Evolutionary conservation across 1,140 invertebrate species (phyloP).

Genomic region (Holotrichia oblita): DNA sequence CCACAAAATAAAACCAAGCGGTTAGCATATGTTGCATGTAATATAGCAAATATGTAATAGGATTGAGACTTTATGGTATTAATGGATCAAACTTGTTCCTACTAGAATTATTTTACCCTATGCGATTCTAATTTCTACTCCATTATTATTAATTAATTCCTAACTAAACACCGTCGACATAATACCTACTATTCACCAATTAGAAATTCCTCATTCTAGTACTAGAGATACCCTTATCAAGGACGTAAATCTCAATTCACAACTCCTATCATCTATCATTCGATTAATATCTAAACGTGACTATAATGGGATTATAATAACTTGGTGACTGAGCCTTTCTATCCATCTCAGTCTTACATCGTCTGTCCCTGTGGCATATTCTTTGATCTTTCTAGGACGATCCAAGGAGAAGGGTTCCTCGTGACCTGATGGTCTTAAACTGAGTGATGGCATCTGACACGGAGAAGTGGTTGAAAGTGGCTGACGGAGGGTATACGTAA

Average conservation of each 20-base stretch:
- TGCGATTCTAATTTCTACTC: neutral
- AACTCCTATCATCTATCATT: constrained; percentile 28
- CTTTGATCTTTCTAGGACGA: neutral
- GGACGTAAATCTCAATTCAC: constrained; percentile 14
- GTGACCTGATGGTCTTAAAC: constrained; percentile 32
- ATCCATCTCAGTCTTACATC: neutral
- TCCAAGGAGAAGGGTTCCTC: neutral
- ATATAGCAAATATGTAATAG: too few relatives aligned
- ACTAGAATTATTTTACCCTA: neutral
- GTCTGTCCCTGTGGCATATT: neutral
- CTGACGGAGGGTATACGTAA: constrained; percentile 32
- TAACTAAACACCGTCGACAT: neutral
- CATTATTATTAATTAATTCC: constrained; percentile 34
- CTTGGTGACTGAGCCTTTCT: neutral
- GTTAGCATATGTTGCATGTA: neutral
- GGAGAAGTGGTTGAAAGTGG: constrained; percentile 34
- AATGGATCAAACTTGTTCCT: neutral
- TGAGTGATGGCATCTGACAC: constrained; percentile 32
- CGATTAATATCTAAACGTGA: constrained; percentile 32
- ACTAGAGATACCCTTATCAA: constrained; percentile 22
- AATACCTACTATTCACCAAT: neutral
- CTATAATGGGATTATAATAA: constrained; percentile 33
- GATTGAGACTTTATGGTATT: too few relatives aligned
- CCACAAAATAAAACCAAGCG: neutral
- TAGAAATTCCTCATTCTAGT: neutral